Conservation (phyloP, 2,888 invertebrate genomes). For the Helleia helle region DNA sequence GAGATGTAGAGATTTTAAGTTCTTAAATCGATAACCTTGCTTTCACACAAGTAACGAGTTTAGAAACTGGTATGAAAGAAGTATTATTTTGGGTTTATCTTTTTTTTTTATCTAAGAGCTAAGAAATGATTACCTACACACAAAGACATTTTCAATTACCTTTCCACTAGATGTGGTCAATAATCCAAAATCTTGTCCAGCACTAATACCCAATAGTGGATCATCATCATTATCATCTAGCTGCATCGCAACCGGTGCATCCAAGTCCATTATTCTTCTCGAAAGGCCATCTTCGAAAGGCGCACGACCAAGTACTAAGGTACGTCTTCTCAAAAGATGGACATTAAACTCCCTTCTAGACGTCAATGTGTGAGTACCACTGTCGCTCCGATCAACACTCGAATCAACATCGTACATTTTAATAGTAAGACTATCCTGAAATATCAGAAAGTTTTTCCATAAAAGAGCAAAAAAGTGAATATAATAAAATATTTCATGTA, state of each 20-base stretch:
- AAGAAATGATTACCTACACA: no score
- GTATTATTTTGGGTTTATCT: no score
- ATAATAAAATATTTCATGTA: not conserved
- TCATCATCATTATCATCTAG: conserved; percentile 80
- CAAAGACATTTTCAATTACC: no score
- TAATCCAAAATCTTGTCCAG: conserved; percentile 93
- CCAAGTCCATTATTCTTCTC: conserved; percentile 45
- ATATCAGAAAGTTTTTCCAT: not conserved
- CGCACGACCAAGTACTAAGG: conserved; percentile 49
- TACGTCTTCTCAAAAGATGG: conserved; percentile 50
- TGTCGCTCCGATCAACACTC: conserved; percentile 29
- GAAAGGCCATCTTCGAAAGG: conserved; percentile 49
- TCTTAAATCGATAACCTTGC: no score
- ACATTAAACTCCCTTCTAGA: conserved; percentile 48
- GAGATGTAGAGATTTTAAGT: no score
- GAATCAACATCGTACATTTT: conserved; percentile 49
- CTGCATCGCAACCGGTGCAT: conserved; percentile 70
- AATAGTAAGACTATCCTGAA: conserved; percentile 52
- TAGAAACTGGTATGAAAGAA: no score
- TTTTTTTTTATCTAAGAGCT: no score
- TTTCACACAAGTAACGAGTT: no score
- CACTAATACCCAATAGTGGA: conserved; percentile 82
- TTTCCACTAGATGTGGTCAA: conserved; percentile 89
- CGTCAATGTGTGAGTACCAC: conserved; percentile 30
- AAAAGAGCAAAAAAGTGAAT: no score